Percentiles rank a stretch among this genome's conserved stretches.
Conservation (phyloP, 2,888 invertebrate species). For the Ommatoiulus sabulosus region DNA sequence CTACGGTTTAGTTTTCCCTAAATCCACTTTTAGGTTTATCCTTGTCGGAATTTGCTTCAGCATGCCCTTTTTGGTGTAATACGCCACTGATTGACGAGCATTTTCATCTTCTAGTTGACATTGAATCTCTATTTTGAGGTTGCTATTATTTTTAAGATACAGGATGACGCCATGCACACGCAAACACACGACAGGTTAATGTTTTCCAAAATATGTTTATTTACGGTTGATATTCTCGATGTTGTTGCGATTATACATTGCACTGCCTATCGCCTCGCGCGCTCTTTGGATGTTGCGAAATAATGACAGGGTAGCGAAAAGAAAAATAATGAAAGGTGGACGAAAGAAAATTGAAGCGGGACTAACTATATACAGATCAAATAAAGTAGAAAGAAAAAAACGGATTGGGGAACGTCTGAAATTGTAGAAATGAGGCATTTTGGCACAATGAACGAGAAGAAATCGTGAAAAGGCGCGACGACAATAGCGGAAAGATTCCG, state of each 20-base stretch:
- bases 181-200: not conserved
- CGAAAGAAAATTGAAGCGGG: not conserved
- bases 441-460: not conserved
- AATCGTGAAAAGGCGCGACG: not conserved
- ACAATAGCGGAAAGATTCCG: not conserved
- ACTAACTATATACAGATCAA: not conserved
- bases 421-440: not conserved
- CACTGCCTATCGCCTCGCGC: not conserved
- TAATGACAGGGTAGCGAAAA: not conserved
- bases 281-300: not conserved
- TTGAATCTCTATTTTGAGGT: conserved; percentile 8
- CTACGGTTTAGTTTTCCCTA: too few species aligned
- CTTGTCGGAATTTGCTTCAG: not conserved
- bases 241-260: not conserved
- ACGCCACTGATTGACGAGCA: not conserved
- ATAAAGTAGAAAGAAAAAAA: not conserved
- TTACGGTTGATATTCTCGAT: not conserved
- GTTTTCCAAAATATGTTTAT: not conserved
- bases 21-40: too few species aligned
- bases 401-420: not conserved
- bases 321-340: not conserved
- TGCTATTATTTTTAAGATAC: not conserved
- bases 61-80: not conserved
- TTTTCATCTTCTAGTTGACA: not conserved
- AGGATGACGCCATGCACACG: not conserved